Evolutionary conservation across 2,888 invertebrate genomes (phyloP), one percentile per base, ranked within the genome.

Genomic region (Microdon myrmicae): DNA sequence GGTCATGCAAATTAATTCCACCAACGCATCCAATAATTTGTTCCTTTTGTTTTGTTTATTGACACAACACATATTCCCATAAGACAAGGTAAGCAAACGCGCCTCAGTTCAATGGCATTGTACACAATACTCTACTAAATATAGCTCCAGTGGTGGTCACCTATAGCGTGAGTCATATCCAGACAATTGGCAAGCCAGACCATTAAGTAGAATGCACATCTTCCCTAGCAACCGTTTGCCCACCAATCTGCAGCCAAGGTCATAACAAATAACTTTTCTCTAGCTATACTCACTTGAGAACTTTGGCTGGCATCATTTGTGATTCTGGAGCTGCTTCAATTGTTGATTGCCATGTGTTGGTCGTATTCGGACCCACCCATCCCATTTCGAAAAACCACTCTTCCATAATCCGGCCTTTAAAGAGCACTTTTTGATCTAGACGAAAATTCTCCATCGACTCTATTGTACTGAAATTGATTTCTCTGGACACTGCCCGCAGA

Each of bases 351-450:
- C 99, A 99, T 7, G 98, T 98, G 80, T 99, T 99, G 29, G 97
- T 98, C 5, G 98, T 98, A 72, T 95, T 94, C 1, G 97, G 93
- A 74, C 98, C 97, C 9, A 99, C 98, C 82, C 94, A 97, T 28
- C 99, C 99, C 85, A 99, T 99, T 78, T 98, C 97, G 79, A 99
- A 99, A 81, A 92, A 93, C 99, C 99, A 99, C 79, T 99, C 97
- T 81, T 98, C 97, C 72, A 97, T 84, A 73, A 94, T 94, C 66
- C 93, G 87, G 1, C 94, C 96, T 76, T 91, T 91, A 79, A 90
- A 91, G 6, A 90, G 81, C 2, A 85, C 85, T 75, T 85, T 79
- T 76, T 93, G 97, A 80, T 99, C 98, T 68, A 99, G 82, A 67
- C 98, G 85, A 79, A 98, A 98, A 78, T 93, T 92, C 68, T 98